Evolutionary conservation across 2,888 invertebrate genomes (phyloP), one percentile per base, ranked within the genome.

Genomic region (Drosophila borealis): DNA sequence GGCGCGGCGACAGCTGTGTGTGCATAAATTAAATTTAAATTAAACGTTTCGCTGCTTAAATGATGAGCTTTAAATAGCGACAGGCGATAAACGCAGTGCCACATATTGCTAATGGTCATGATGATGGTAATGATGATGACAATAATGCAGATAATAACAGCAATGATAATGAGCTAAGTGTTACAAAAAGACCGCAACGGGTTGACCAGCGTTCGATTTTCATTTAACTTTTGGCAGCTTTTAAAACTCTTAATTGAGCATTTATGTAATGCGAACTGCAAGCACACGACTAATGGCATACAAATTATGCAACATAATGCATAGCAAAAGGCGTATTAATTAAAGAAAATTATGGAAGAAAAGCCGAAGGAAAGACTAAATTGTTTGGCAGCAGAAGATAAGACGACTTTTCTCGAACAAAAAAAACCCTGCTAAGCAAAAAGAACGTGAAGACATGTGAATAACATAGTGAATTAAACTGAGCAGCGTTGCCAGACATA

Each of bases 21-120:
- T 85, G 82, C 82, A 83, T 83, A 83, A 87, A 83, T 83, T 83
- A 83, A 87, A 83, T 83, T 84, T 80, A 83, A 87, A 77, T 83
- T 81, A 87, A 83, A 88, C 80, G 88, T 75, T 83, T 74, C 77
- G 68, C 51, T 68, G 80, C 64, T 67, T 66, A 81, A 86, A 73
- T 63, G 70, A 78, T 78, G 74, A 73, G 75, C 78, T 75, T 75
- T 75, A 75, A 78, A 75, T 75, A 64, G 78, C 75, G 78, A 69
- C 75, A 57, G 53, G 74, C 75, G 75, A 77, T 73, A 72, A 77
- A 77, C 68, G 53, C 68, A 42, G 56, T 50, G 44, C 49, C 54
- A 53, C 33, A 41, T 65, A 70, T 70, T 65, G 48, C 29, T 48
- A 17, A 57, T 50, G 57, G 19, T 36, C 36, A 56, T 33, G 14